Conservation (phyloP, 2,888 invertebrate genomes). For the Drosophila longiperda region DNA sequence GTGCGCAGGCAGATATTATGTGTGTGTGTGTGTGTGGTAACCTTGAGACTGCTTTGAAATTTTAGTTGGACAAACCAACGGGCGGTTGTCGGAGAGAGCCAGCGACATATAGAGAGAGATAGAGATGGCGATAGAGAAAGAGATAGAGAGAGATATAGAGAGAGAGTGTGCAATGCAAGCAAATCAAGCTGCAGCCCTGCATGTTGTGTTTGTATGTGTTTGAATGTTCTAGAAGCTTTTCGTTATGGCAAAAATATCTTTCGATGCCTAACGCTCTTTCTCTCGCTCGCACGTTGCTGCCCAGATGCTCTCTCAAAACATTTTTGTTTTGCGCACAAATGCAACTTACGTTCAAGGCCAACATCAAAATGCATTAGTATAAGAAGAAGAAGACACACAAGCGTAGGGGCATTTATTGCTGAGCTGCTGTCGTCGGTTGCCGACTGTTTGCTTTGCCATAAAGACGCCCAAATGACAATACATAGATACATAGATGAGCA, state of each 20-base stretch:
- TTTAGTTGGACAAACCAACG: conserved; percentile 54
- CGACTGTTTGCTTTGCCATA: conserved; percentile 59
- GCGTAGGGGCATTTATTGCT: conserved; percentile 15
- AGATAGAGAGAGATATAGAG: conserved; percentile 3
- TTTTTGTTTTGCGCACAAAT: conserved; percentile 64
- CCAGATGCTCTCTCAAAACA: conserved; percentile 16
- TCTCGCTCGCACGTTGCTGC: conserved; percentile 21
- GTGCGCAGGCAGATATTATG: background rate
- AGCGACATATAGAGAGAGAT: background rate
- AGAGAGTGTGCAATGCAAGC: conserved; percentile 49
- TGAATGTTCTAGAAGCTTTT: conserved; percentile 61
- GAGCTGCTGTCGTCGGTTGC: conserved; percentile 62
- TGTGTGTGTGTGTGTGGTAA: conserved; percentile 41
- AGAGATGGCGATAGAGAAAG: conserved; percentile 1
- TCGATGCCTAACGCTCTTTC: conserved; percentile 26
- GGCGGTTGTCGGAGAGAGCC: conserved; percentile 1
- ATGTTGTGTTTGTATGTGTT: conserved; percentile 9
- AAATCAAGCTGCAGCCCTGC: conserved; percentile 34
- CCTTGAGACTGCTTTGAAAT: conserved; percentile 67
- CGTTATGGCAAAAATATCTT: conserved; percentile 60
- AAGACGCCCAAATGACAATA: conserved; percentile 31
- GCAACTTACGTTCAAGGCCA: conserved; percentile 85
- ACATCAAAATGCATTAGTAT: conserved; percentile 65
- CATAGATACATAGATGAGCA: conserved; percentile 19
- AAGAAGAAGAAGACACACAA: conserved; percentile 7